These are phyloP conservation scores for Paradoxurus hermaphroditus DNA, from an alignment of 2,113 vertebrate genomes.

Conservation along the genomic window DNA sequence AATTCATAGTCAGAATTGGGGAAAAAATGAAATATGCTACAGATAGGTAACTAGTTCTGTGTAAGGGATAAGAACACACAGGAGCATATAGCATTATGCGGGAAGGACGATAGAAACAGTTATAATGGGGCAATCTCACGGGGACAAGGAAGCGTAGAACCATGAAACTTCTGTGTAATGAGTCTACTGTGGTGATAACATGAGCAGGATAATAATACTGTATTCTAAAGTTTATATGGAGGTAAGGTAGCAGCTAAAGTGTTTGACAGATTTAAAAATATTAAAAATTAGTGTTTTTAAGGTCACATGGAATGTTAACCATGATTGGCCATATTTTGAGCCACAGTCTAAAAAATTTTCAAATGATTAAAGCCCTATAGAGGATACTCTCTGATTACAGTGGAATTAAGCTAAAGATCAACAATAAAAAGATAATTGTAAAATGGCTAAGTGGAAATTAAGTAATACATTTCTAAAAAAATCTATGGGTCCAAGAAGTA, in stretches of 20 bases:
- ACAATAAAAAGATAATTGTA: neutral
- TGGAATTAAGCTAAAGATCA: neutral
- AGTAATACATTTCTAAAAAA: neutral
- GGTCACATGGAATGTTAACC: neutral
- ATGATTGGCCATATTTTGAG: neutral
- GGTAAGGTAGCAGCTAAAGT: neutral
- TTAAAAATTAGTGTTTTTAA: neutral
- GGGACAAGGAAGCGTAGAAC: neutral
- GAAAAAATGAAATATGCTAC: neutral
- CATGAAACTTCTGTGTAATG: neutral
- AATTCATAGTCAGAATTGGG: neutral
- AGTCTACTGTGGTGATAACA: neutral
- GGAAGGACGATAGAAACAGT: neutral
- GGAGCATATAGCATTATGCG: neutral
- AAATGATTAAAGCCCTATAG: neutral
- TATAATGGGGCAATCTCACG: neutral
- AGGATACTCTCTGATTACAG: neutral
- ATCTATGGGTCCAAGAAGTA: neutral
- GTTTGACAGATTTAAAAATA: neutral
- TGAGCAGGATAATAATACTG: neutral
- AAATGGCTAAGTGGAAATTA: constrained; percentile 6
- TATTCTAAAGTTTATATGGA: neutral
- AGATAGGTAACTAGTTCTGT: neutral
- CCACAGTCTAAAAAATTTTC: neutral
- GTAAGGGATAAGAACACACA: neutral